These are phyloP conservation scores for Himalopsyche japonica DNA, from an alignment of 2,888 invertebrate species.

Conservation along the genomic window DNA sequence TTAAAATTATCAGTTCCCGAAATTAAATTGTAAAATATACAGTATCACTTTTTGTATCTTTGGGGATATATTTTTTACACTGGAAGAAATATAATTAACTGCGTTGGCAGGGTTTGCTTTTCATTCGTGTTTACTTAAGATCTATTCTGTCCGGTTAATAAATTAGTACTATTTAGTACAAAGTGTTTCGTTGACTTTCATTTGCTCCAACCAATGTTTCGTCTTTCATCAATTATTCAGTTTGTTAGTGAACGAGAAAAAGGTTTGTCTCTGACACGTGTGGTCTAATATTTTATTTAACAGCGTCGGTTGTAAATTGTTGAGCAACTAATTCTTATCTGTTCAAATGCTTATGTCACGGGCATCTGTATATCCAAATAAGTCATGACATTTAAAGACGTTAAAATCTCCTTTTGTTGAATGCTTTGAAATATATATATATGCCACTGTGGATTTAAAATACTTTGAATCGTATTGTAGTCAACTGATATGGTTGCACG, in stretches of 20 bases:
- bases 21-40: no score
- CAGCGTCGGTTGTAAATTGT: neutral
- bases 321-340: neutral
- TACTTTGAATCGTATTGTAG: neutral
- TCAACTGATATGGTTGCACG: neutral
- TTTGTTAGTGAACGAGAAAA: neutral
- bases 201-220: neutral
- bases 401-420: neutral
- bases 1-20: no score
- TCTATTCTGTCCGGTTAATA: no score
- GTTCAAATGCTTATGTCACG: neutral
- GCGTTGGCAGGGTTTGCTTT: no score
- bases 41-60: no score
- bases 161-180: neutral
- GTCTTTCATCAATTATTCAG: neutral
- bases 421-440: neutral
- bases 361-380: neutral
- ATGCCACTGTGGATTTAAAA: neutral
- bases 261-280: neutral
- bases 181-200: neutral
- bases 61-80: no score
- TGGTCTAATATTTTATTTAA: neutral
- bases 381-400: neutral
- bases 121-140: neutral
- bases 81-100: no score